Evolutionary conservation across 2,888 invertebrate species (phyloP).

Genomic region (Pandemis cinnamomeana): DNA sequence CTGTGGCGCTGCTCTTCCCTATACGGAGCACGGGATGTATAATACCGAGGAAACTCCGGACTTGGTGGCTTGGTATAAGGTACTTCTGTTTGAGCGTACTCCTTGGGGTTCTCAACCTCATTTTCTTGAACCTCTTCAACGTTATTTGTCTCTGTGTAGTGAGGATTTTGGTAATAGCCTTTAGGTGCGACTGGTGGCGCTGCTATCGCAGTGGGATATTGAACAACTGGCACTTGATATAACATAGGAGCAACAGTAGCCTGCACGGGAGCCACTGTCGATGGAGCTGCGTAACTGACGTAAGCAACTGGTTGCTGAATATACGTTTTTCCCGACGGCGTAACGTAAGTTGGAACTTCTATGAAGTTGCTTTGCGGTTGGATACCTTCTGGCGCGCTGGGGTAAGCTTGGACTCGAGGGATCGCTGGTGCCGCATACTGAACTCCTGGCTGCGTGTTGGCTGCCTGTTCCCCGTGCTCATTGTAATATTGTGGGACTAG

Average conservation of each 20-base stretch:
- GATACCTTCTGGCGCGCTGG: constrained; percentile 58
- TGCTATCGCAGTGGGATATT: constrained; percentile 61
- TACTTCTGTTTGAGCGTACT: constrained; percentile 62
- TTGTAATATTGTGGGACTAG: constrained; percentile 76
- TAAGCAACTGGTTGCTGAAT: constrained; percentile 64
- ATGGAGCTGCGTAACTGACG: constrained; percentile 64
- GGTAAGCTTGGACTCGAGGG: constrained; percentile 54
- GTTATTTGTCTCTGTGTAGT: constrained; percentile 63
- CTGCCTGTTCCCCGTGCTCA: constrained; percentile 57
- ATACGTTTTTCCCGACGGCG: constrained; percentile 64
- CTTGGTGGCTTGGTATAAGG: constrained; percentile 55
- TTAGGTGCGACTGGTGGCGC: constrained; percentile 61
- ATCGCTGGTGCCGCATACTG: constrained; percentile 56
- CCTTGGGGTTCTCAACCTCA: constrained; percentile 60
- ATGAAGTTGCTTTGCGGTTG: constrained; percentile 67
- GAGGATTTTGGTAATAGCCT: constrained; percentile 61
- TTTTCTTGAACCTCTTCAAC: constrained; percentile 62
- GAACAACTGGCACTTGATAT: constrained; percentile 68
- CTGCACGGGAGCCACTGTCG: constrained; percentile 63
- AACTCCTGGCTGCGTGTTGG: constrained; percentile 51
- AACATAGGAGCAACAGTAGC: constrained; percentile 43
- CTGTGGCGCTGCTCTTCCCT: constrained; percentile 64
- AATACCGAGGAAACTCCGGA: constrained; percentile 65
- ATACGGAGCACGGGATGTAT: constrained; percentile 64
- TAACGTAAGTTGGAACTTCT: constrained; percentile 65